Base-by-base conservation (phyloP, 2,113 vertebrate genomes). In the Crotalus viridis region DNA sequence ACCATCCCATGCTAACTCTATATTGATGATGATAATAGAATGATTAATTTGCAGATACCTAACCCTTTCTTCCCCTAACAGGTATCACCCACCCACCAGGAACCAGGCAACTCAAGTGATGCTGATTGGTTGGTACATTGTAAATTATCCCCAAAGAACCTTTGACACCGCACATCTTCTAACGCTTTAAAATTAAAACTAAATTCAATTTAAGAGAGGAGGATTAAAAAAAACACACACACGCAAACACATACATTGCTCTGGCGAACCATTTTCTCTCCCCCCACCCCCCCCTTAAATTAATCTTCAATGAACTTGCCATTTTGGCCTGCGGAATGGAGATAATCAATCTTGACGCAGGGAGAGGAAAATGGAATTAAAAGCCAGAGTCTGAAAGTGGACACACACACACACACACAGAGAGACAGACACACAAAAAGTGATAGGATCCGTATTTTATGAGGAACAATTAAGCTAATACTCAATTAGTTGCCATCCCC, bases 231-330 rank as follows among this genome's bases (percentile, higher is more conserved):
- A 8, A 54, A 55, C 8, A 8, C 57, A 61, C 3, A 26, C 59
- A 28, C 24, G 10, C 10, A 64, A 26, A 33, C 64, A 74, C n/a
- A 19, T 5, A 81, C 74, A 21, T 81, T 43, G 15, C 54, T 57
- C 43, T 21, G 33, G 54, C 55, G 8, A 86, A 61, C 55, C n/a
- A 90, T 86, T 52, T 39, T 7, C 3, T 3, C 55, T 39, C 17
- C 69, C 69, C 28, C 26, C 17, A 5, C 17, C 17, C 46, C 93
- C 93, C 24, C 94, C 93, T 95, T 94, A 96, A 97, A 97, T 97
- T 97, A 97, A 97, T 97, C 96, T 97, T 96, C 96, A 97, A 96
- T 96, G 97, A 97, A 97, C 96, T 96, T 97, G 94, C 96, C 94
- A 93, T 94, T 94, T 95, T 95, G 95, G 95, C 95, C 55, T 0